Evolutionary conservation across 2,113 vertebrate species (phyloP).

Genomic region (Melanerpes formicivorus): DNA sequence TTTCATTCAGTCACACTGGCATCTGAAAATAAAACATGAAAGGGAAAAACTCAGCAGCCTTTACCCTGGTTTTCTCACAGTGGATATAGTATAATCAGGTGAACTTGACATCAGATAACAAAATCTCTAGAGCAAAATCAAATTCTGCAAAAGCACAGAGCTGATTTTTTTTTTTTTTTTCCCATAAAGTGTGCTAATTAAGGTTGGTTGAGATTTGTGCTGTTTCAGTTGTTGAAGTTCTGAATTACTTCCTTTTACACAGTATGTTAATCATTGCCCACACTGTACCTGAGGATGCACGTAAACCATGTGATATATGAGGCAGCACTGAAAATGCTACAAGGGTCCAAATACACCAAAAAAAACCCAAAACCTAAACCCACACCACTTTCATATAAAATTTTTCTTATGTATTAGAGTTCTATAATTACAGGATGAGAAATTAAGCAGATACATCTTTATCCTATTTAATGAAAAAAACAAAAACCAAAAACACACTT

Average conservation of each 20-base stretch:
- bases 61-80: not conserved
- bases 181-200: not conserved
- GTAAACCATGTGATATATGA: not conserved
- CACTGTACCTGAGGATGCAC: not conserved
- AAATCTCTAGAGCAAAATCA: not conserved
- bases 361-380: not conserved
- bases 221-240: not conserved
- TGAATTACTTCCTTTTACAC: not conserved
- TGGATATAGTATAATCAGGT: not conserved
- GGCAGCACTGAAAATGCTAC: not conserved
- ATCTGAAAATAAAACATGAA: conserved; percentile 44
- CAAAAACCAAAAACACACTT: too few species aligned
- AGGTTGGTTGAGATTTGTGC: not conserved
- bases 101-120: not conserved
- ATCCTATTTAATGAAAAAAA: not conserved
- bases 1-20: conserved; percentile 9
- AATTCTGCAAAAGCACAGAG: not conserved
- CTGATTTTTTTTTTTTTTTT: not conserved
- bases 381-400: rapidly evolving
- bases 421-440: not conserved
- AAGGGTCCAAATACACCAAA: not conserved
- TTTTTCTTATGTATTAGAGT: not conserved
- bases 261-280: not conserved
- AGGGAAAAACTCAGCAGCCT: not conserved
- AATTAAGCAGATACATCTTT: not conserved